Percentiles rank a stretch among this genome's conserved stretches.
These are phyloP conservation scores for Menidia beryllina DNA, from an alignment of 2,113 vertebrate species.

Conservation along the genomic window DNA sequence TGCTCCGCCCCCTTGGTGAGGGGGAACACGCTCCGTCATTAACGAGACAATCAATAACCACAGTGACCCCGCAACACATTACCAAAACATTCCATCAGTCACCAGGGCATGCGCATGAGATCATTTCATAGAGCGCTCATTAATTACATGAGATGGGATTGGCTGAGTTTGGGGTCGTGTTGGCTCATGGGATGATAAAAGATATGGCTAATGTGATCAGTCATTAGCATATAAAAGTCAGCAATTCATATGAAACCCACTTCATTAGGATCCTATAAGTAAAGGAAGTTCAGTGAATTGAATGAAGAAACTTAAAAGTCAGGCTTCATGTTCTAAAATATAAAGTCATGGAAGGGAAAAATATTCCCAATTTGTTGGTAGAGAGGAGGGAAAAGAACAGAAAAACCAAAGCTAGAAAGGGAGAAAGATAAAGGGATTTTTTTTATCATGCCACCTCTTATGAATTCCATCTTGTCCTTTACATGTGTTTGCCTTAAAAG, in stretches of 20 bases:
- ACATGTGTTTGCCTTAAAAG: conserved; percentile 42
- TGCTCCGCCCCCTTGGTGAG: conserved; percentile 53
- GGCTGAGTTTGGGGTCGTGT: conserved; percentile 54
- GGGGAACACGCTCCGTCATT: conserved; percentile 50
- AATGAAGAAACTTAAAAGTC: conserved; percentile 40
- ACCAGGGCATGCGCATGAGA: conserved; percentile 54
- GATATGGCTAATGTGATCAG: conserved; percentile 66
- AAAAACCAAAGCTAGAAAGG: conserved; percentile 8
- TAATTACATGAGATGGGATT: conserved; percentile 67
- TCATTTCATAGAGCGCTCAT: conserved; percentile 61
- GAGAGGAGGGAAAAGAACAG: not conserved
- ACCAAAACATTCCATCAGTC: conserved; percentile 76
- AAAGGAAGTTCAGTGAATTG: conserved; percentile 31
- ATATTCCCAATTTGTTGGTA: not conserved
- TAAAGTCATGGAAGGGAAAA: not conserved
- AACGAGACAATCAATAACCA: conserved; percentile 56
- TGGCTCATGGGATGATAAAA: conserved; percentile 67
- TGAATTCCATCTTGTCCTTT: conserved; percentile 43
- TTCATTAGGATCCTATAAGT: conserved; percentile 40
- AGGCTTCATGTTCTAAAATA: conserved; percentile 34
- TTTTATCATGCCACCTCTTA: conserved; percentile 38
- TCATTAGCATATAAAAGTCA: conserved; percentile 63
- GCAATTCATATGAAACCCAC: conserved; percentile 41
- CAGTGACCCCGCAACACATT: conserved; percentile 61
- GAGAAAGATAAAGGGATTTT: conserved; percentile 46